A percentile compares a stretch with the other conserved stretches of the same genome.
These are phyloP conservation scores for Ypsolopha sequella DNA, from an alignment of 2,888 invertebrate species.

Conservation along the genomic window DNA sequence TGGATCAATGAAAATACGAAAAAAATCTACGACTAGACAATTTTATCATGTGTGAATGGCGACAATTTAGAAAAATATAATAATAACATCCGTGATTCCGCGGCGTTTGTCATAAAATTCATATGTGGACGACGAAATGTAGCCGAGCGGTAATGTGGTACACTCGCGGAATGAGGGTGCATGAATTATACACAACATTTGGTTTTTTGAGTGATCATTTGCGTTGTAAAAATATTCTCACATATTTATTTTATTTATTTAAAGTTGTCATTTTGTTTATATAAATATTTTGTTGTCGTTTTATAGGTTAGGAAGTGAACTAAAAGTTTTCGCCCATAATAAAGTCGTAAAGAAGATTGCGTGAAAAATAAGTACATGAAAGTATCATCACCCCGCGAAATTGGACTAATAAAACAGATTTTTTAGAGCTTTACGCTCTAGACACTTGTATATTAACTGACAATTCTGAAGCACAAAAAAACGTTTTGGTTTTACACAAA, in stretches of 20 bases:
- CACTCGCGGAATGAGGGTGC: slow-evolving; percentile 4
- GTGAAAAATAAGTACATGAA: too few relatives aligned
- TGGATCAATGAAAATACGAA: slow-evolving; percentile 7
- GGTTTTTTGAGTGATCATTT: not conserved
- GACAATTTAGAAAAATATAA: slow-evolving; percentile 7
- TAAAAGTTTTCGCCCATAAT: too few relatives aligned
- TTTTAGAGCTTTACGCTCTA: too few relatives aligned
- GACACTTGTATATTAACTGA: too few relatives aligned
- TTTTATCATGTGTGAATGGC: slow-evolving; percentile 17
- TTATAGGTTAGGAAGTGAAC: too few relatives aligned
- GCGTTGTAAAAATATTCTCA: slow-evolving; percentile 1
- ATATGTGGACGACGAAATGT: slow-evolving; percentile 4
- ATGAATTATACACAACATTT: slow-evolving; percentile 6
- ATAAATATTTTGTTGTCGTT: too few relatives aligned
- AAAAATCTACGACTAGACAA: slow-evolving; percentile 7
- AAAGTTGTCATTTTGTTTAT: too few relatives aligned
- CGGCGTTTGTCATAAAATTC: slow-evolving; percentile 23
- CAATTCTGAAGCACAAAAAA: too few relatives aligned
- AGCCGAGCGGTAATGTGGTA: slow-evolving; percentile 6
- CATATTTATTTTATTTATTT: not conserved
- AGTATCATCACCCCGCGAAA: too few relatives aligned
- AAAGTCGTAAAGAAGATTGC: too few relatives aligned
- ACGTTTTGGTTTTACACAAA: too few relatives aligned
- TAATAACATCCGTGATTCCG: slow-evolving; percentile 12
- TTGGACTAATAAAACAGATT: too few relatives aligned